Base-by-base conservation (phyloP, 2,113 vertebrate species). In the Chinchilla lanigera region DNA sequence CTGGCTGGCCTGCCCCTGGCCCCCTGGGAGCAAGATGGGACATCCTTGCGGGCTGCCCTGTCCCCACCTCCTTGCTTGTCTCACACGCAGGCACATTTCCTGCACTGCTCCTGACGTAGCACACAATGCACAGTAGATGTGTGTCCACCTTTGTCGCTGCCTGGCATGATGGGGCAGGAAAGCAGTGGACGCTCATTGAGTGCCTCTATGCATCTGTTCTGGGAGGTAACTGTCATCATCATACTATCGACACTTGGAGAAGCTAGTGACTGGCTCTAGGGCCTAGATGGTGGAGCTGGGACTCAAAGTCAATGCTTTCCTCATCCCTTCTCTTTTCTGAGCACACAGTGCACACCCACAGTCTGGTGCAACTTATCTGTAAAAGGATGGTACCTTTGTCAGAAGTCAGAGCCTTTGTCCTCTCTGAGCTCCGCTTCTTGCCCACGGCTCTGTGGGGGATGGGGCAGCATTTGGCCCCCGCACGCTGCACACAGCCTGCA, bases 101-200 rank as follows among this genome's bases (percentile, higher is more conserved):
- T 3, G 69, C 11, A 26, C 38, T 10, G 22, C 33, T 81, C 47
- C 50, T 2, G 1, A 75, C 33, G 63, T 38, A 65, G 75, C 20
- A 9, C 26, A 20, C 16, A 22, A 28, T 2, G 41, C 7, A 17
- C 30, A 88, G 33, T 44, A 33, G 67, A 24, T 2, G 22, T 35
- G 19, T 33, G 47, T 30, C 22, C 26, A 4, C 24, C 20, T 33
- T 28, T 9, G 2, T 30, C 6, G 52, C 50, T 8, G 28, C 50
- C 10, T 22, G 82, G 65, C 47, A 9, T 0, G 1, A 7, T 0
- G 20, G 84, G 47, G 14, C 4, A 38, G 8, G 56, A 3, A 41
- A 63, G 26, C 41, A 16, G 13, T 0, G 56, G 13, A 61, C 3
- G 14, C 3, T 6, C 35, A 8, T 10, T 35, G 47, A 75, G 26